Conservation (phyloP, 2,113 vertebrate genomes). For the Periophthalmodon schlosseri region DNA sequence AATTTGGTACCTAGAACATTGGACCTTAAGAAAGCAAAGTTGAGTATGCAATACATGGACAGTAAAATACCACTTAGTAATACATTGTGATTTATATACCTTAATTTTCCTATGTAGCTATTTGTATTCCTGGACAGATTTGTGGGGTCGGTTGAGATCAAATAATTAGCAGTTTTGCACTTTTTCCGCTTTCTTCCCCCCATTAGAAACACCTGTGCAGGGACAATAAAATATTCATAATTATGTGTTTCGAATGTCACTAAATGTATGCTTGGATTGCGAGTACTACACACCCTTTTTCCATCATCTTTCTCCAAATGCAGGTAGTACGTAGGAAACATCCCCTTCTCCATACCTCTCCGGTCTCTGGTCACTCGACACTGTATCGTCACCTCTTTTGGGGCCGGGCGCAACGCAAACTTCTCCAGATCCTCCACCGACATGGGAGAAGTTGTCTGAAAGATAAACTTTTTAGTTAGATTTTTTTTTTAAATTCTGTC, state of each 20-base stretch:
- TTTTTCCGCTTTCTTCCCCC: constrained; percentile 87
- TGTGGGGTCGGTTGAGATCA: constrained; percentile 85
- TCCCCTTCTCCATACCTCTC: constrained; percentile 83
- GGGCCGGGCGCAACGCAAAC: constrained; percentile 79
- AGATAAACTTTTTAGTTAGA: background rate
- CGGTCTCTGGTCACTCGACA: constrained; percentile 84
- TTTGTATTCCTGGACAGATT: constrained; percentile 83
- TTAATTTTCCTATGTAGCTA: constrained; percentile 87
- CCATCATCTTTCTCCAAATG: constrained; percentile 84
- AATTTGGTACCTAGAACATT: constrained; percentile 88
- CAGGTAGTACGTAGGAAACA: constrained; percentile 88
- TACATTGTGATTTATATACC: constrained; percentile 61
- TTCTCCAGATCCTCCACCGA: constrained; percentile 79
- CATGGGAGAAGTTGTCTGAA: constrained; percentile 64
- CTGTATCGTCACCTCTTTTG: constrained; percentile 76
- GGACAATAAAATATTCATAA: constrained; percentile 6
- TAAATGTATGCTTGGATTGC: background rate
- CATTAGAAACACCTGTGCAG: constrained; percentile 81
- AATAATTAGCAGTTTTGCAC: constrained; percentile 89
- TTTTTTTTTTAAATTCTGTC: background rate
- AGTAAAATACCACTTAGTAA: background rate
- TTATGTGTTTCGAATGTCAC: background rate
- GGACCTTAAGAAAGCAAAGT: constrained; percentile 69
- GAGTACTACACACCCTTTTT: constrained; percentile 71
- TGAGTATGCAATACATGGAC: background rate